phyloP scores from a whole-genome alignment of 1,140 invertebrate genomes.

The Dinothrombium tinctorium region DNA sequence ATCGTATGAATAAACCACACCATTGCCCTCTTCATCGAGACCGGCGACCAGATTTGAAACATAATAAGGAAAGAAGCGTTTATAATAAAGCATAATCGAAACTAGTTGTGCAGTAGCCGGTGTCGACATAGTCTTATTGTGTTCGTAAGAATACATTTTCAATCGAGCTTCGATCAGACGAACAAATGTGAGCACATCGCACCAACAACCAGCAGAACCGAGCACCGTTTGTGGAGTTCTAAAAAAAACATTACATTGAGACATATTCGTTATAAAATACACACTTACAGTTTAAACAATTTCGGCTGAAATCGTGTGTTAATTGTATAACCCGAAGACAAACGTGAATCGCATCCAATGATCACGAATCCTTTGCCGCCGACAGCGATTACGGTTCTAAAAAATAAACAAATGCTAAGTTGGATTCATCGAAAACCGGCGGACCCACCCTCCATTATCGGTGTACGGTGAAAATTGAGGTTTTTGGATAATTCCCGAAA shows the following conservation, averaged over 20 bases:
- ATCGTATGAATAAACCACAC: conserved; percentile 16
- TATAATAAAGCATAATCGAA: conserved; percentile 83
- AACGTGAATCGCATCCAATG: conserved; percentile 69
- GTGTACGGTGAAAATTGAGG: conserved; percentile 12
- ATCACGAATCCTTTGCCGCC: conserved; percentile 72
- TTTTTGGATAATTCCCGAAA: too few relatives aligned
- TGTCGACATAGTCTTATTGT: conserved; percentile 77
- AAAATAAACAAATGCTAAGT: conserved; percentile 1
- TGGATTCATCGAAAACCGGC: not conserved
- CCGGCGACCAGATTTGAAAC: conserved; percentile 84
- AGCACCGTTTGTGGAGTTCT: conserved; percentile 55
- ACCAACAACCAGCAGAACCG: conserved; percentile 82
- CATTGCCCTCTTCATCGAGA: conserved; percentile 30
- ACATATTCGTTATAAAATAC: not conserved
- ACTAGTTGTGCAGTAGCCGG: conserved; percentile 79
- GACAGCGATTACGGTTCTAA: conserved; percentile 59
- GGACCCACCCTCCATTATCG: conserved; percentile 11
- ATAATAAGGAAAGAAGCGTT: conserved; percentile 96
- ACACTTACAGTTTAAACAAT: conserved; percentile 35
- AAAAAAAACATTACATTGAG: conserved; percentile 14
- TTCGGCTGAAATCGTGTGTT: conserved; percentile 65
- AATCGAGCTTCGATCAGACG: conserved; percentile 59
- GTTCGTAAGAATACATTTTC: conserved; percentile 88
- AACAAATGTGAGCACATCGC: conserved; percentile 79
- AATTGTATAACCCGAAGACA: conserved; percentile 74